A percentile compares a stretch with the other conserved stretches of the same genome.
Conservation (phyloP, 2,888 invertebrate species). For the Axea sp. region DNA sequence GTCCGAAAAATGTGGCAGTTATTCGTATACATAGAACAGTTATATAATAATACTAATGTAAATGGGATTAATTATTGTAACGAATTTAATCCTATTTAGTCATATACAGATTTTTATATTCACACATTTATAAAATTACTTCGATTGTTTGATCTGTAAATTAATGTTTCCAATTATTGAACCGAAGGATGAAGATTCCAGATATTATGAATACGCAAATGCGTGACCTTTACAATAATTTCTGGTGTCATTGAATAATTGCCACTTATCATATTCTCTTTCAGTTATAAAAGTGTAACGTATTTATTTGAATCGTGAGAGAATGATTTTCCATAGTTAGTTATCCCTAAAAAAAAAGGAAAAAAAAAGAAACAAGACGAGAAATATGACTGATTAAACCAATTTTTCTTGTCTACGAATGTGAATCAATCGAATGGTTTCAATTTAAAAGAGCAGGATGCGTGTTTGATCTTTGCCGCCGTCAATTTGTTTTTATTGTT, state of each 20-base stretch:
- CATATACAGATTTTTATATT: too few species aligned
- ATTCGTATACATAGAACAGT: too few species aligned
- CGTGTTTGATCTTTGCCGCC: constrained; percentile 60
- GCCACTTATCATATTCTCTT: constrained; percentile 38
- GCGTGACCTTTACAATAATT: constrained; percentile 37
- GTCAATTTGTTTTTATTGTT: constrained; percentile 58
- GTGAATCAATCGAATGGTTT: constrained; percentile 56
- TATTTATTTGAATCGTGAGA: constrained; percentile 28
- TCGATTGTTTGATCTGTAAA: constrained; percentile 37
- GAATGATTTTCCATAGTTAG: constrained; percentile 39
- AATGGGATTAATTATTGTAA: too few species aligned
- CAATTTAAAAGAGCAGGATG: constrained; percentile 42
- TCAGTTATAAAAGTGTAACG: constrained; percentile 48
- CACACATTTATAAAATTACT: too few species aligned
- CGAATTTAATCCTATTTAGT: too few species aligned
- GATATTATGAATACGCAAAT: constrained; percentile 30
- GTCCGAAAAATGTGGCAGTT: too few species aligned
- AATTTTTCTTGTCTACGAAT: constrained; percentile 53
- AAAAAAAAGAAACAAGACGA: constrained; percentile 33
- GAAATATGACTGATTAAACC: constrained; percentile 51
- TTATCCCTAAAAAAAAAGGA: constrained; percentile 32
- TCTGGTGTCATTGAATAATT: constrained; percentile 39
- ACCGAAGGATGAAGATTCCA: constrained; percentile 14
- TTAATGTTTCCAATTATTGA: constrained; percentile 21
- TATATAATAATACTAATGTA: too few species aligned